Base-by-base conservation (phyloP, 2,888 invertebrate species). In the Spialia ferax region DNA sequence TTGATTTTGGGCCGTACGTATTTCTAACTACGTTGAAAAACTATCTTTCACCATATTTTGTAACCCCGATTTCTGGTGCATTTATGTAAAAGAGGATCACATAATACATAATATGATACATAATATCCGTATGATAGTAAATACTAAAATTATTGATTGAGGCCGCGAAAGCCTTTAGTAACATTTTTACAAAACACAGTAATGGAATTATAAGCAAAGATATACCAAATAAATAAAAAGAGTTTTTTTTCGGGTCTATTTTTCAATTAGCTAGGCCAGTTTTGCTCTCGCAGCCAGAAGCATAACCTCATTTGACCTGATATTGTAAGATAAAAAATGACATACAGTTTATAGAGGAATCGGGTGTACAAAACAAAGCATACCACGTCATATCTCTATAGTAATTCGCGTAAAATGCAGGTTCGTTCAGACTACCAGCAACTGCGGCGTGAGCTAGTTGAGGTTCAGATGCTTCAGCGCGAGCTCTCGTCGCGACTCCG, bases 361-460 rank as follows among this genome's bases (percentile, higher is more conserved):
- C 5, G 60, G 29, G 50, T 6, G 38, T 18, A 11, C 38, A 20
- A 10, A 38, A 22, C 15, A 26, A n/a, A n/a, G n/a, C n/a, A n/a
- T n/a, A n/a, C n/a, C n/a, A n/a, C n/a, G n/a, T n/a, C n/a, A n/a
- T n/a, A n/a, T n/a, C n/a, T n/a, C n/a, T n/a, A n/a, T n/a, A n/a
- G 8, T n/a, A 2, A 11, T 57, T 15, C 7, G 8, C 2, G 15
- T 18, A 18, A 48, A 52, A 54, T 45, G 18, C 72, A 95, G 93
- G 95, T 95, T 71, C 96, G 96, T 76, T 96, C 96, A 71, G 97
- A 97, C 85, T 97, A 97, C 87, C 96, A 96, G 84, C 96, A 96
- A 79, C 92, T 97, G 64, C 95, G 97, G 38, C 96, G 96, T 81
- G 97, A 97, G 87, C 95, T 97, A 77, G 94, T 95, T 76, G 97